Evolutionary conservation across 2,113 vertebrate species (phyloP).

Genomic region (Protobothrops mucrosquamatus): DNA sequence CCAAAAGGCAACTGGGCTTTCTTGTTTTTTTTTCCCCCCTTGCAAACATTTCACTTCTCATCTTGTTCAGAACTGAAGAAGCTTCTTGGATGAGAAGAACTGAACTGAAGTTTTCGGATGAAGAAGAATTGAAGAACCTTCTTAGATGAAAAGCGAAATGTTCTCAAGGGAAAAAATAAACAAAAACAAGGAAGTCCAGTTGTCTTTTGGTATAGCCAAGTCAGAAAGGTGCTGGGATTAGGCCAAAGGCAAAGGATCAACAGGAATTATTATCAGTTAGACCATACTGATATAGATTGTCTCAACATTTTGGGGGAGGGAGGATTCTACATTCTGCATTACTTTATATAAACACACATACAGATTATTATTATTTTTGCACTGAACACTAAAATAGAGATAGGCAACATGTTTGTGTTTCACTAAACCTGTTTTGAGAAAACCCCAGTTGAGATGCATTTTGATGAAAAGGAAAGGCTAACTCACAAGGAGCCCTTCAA

Average conservation of each 20-base stretch:
- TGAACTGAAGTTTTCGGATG: too few relatives aligned
- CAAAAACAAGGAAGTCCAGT: too few relatives aligned
- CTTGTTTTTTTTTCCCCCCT: background rate
- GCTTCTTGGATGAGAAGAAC: too few relatives aligned
- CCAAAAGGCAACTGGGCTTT: too few relatives aligned
- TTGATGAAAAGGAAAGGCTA: background rate
- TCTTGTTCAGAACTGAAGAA: too few relatives aligned
- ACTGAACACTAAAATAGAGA: background rate
- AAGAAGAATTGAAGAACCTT: too few relatives aligned
- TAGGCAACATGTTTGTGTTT: background rate
- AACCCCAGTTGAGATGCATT: slow-evolving; percentile 9
- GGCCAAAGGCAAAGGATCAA: slow-evolving; percentile 13
- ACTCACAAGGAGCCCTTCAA: background rate
- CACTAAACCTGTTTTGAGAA: background rate
- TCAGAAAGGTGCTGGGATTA: background rate
- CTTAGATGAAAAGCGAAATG: too few relatives aligned
- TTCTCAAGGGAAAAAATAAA: too few relatives aligned
- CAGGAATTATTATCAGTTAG: slow-evolving; percentile 3
- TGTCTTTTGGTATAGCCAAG: background rate
- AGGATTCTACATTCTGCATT: slow-evolving; percentile 8
- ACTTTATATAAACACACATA: background rate
- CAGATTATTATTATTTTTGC: background rate
- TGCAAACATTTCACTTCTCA: background rate
- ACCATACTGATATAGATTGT: background rate
- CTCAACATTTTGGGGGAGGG: background rate